Base-by-base conservation (phyloP, 2,113 vertebrate species). In the Edolisoma coerulescens region DNA sequence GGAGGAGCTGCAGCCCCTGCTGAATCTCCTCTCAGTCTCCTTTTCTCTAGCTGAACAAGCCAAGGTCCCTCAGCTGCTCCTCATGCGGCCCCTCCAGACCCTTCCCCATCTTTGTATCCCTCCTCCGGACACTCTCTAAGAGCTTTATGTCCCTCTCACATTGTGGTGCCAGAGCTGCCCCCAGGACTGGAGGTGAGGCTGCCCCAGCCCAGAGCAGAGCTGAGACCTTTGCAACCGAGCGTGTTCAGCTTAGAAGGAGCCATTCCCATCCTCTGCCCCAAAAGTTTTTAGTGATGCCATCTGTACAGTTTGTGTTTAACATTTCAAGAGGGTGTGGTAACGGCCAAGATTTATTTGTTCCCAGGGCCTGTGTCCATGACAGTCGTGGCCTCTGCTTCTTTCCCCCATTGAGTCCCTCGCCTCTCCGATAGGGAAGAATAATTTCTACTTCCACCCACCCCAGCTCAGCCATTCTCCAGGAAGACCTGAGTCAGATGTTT, bases 401-500 rank as follows among this genome's bases (percentile, higher is more conserved):
- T 74, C 30, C 15, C 33, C 67, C 1, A 1, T 91, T 71, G 86
- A 87, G 52, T 90, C 28, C 17, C 28, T 95, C 56, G 63, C 2
- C 24, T 49, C 12, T 60, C 63, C 47, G 32, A 44, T 33, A 71
- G 32, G 68, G n/a, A 87, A 89, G 63, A 81, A 67, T 35, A 13
- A 86, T 71, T 81, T 69, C 37, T 76, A 68, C 88, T 78, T 90
- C 92, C 88, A 89, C 71, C 45, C 60, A 84, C 37, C 70, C 65
- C 35, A 2, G 56, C 88, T 60, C 79, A 92, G 57, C 90, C 88
- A 28, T 73, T 82, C 90, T 94, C 73, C 90, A 84, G 96, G 92
- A 94, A 96, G 92, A 71, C 95, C 95, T 94, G 96, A 96, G 88
- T 97, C 95, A 96, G 96, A 95, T 89, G 90, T 96, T 96, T 96